A percentile compares a stretch with the other conserved stretches of the same genome.
These are phyloP conservation scores for Yponomeuta plumbellus DNA, from an alignment of 2,888 invertebrate species.

Conservation along the genomic window DNA sequence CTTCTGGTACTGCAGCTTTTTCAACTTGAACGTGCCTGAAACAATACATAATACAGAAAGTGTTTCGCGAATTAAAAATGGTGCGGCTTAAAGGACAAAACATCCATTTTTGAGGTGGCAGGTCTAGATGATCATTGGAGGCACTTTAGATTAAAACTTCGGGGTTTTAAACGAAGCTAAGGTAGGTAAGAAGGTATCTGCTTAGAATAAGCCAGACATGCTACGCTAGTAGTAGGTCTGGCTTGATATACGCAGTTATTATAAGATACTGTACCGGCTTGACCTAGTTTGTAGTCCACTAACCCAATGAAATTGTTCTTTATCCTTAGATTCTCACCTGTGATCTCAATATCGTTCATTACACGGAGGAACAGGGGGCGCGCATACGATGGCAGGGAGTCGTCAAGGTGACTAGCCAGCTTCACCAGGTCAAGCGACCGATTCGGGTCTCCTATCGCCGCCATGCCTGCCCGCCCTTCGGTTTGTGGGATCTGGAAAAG, in stretches of 20 bases:
- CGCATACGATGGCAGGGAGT: constrained; percentile 89
- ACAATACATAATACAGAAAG: constrained; percentile 25
- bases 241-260: too few species aligned
- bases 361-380: constrained; percentile 92
- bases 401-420: constrained; percentile 80
- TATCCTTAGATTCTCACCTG: constrained; percentile 58
- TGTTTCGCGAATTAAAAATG: too few species aligned
- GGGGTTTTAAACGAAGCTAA: too few species aligned
- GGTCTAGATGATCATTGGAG: too few species aligned
- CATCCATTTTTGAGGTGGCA: too few species aligned
- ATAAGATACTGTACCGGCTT: too few species aligned
- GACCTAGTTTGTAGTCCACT: background rate
- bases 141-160: too few species aligned
- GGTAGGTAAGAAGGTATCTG: too few species aligned
- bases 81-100: too few species aligned
- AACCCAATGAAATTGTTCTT: background rate
- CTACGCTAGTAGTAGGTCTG: too few species aligned
- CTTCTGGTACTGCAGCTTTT: constrained; percentile 89
- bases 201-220: too few species aligned
- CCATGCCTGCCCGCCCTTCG: constrained; percentile 96
- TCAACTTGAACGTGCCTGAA: constrained; percentile 93
- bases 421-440: constrained; percentile 75
- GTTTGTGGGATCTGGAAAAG: constrained; percentile 80
- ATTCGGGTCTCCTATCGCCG: constrained; percentile 86
- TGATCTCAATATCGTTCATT: constrained; percentile 85